Evolutionary conservation across 2,888 invertebrate genomes (phyloP), one percentile per base, ranked within the genome.

Genomic region (Coecobrya sp.): DNA sequence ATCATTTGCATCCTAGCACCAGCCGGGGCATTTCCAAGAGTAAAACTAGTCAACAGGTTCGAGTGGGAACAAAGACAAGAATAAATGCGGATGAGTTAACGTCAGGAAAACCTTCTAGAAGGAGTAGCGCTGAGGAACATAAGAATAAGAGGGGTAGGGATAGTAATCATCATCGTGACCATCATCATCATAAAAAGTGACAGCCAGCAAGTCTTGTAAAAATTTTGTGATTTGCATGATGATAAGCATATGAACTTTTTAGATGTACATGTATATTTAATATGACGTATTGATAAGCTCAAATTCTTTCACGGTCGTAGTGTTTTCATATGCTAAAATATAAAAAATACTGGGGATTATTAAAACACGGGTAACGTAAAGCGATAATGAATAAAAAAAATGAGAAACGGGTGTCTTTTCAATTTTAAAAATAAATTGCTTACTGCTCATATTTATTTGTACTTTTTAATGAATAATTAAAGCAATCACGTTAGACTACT

Each of bases 81-180:
- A 45, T 82, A 49, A 79, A 62, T 1, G 42, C 65, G 11, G 86
- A 90, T 52, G 90, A 90, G 1, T 10, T 86, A 0, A 59, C 45
- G 7, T 89, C 89, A 3, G 89, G 90, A n/a, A 90, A 90, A n/a
- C 90, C 90, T 0, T 90, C 90, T 0, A 73, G 85, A 36, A 62
- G 90, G 19, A 89, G 73, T 45, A 86, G 90, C 52, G 65, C 30
- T 7, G 84, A 90, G n/a, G 62, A 86, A 16, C 30, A 30, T 11
- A 82, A 59, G 4, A 73, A n/a, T 36, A 55, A 36, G 59, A 19
- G 36, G 19, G 27, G 19, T 10, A 30, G 36, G 30, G 55, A 30
- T n/a, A 25, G 1, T 59, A 16, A 59, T 30, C 13, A 49, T 30
- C 27, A 81, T 42, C 84, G 85, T 19, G 85, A 90, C n/a, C 25